Conservation (phyloP, 2,888 invertebrate genomes). For the Lepidocyrtoides sp. region DNA sequence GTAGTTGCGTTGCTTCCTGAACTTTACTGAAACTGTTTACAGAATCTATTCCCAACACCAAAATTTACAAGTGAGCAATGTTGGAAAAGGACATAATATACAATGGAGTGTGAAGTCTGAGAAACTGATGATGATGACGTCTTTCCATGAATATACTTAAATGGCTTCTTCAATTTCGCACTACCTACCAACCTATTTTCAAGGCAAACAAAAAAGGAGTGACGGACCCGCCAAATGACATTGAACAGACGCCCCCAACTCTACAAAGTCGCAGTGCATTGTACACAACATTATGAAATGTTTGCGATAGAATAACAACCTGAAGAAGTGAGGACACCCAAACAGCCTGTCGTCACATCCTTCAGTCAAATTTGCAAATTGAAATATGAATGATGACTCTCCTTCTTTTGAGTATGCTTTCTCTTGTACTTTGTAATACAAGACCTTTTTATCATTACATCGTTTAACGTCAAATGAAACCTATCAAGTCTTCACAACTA, state of each 20-base stretch:
- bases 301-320: not conserved
- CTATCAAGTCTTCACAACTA: too few species aligned
- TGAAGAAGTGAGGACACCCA: not conserved
- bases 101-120: not conserved
- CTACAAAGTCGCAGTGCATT: not conserved
- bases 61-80: too few species aligned
- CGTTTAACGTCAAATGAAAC: too few species aligned
- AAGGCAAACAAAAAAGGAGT: not conserved
- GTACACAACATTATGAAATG: not conserved
- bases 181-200: conserved; percentile 19
- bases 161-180: not conserved
- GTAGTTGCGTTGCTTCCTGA: not conserved
- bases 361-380: too few species aligned
- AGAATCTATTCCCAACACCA: not conserved
- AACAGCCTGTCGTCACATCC: conserved; percentile 9
- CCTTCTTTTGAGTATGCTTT: too few species aligned
- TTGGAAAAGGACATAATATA: too few species aligned
- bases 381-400: too few species aligned
- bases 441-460: too few species aligned
- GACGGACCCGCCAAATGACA: conserved; percentile 48
- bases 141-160: not conserved
- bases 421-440: too few species aligned
- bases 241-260: conserved; percentile 73
- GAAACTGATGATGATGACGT: not conserved
- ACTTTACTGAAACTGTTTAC: not conserved